Evolutionary conservation across 2,797 vertebrate species (phyloP).

Genomic region (Phrynocephalus vlangalii): DNA sequence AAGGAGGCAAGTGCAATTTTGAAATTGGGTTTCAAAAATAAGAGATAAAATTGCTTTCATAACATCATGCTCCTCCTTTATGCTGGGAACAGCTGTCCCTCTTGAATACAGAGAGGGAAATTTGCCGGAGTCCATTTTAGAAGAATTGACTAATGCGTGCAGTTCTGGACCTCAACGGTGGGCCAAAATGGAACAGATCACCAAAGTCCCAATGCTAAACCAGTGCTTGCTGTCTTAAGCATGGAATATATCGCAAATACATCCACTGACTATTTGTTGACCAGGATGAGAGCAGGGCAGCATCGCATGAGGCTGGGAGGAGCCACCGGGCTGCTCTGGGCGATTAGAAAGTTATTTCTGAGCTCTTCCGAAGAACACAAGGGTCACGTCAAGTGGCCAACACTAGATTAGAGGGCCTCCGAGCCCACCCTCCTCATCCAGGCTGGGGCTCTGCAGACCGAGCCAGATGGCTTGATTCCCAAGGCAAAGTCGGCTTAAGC

Average conservation of each 20-base stretch:
- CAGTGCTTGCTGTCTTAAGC: neutral
- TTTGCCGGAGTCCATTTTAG: too few species aligned
- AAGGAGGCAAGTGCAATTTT: too few species aligned
- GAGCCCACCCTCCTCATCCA: neutral
- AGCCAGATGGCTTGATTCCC: slow-evolving; percentile 48
- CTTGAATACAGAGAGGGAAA: too few species aligned
- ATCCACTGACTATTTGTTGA: neutral
- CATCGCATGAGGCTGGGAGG: fast-evolving
- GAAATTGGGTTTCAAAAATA: too few species aligned
- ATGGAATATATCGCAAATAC: neutral
- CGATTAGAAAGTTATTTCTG: slow-evolving; percentile 45
- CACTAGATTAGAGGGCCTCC: slow-evolving; percentile 53
- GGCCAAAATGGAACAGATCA: too few species aligned
- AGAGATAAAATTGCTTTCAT: too few species aligned
- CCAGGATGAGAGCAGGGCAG: neutral
- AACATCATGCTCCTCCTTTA: too few species aligned
- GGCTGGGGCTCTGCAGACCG: slow-evolving; percentile 25
- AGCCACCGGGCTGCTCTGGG: neutral
- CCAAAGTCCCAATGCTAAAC: neutral
- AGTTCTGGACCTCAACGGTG: too few species aligned
- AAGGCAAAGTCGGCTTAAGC: slow-evolving; percentile 63
- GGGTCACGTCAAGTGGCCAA: slow-evolving; percentile 48
- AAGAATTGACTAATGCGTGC: too few species aligned
- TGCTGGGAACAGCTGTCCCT: too few species aligned
- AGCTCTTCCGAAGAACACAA: slow-evolving; percentile 34